phyloP scores from a whole-genome alignment of 1,140 invertebrate species.

The Apis mellifera region Amel_HAv3.1 CM009946.2:6602001-6602500 shows the following conservation, averaged over 20 bases:
- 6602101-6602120: constrained; percentile 15
- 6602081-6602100: constrained; percentile 56
- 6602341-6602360: neutral
- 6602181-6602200: too few relatives aligned
- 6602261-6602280: too few relatives aligned
- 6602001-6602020: constrained; percentile 57
- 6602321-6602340: too few relatives aligned
- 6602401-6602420: constrained; percentile 39
- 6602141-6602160: too few relatives aligned
- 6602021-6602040: neutral
- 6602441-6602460: neutral
- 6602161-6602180: too few relatives aligned
- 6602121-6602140: neutral
- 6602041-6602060: constrained; percentile 41
- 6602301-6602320: too few relatives aligned
- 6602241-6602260: too few relatives aligned
- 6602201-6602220: too few relatives aligned
- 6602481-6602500: neutral
- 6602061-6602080: constrained; percentile 27
- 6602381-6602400: neutral
- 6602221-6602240: too few relatives aligned
- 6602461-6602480: constrained; percentile 2
- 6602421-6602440: constrained; percentile 23
- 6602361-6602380: constrained; percentile 18
- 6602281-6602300: too few relatives aligned